These are phyloP conservation scores for Halictus rubicundus DNA, from an alignment of 1,140 invertebrate genomes.

Conservation along the genomic window DNA sequence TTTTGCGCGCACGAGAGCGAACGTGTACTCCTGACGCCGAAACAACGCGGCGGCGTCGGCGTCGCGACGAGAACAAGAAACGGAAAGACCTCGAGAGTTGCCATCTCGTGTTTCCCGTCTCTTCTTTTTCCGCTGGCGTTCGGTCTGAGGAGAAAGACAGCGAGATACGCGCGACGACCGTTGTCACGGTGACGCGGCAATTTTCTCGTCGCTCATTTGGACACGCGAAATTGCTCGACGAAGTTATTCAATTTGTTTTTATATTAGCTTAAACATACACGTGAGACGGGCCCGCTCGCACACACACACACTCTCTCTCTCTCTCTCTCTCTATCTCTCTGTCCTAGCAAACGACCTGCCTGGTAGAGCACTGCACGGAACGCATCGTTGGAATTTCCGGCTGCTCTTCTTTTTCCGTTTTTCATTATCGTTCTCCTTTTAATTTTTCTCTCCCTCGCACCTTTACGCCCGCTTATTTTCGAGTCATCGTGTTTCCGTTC, in stretches of 20 bases:
- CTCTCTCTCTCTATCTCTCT: no score
- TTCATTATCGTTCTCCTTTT: neutral
- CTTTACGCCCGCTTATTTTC: neutral
- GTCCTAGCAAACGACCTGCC: neutral
- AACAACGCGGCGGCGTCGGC: slow-evolving; percentile 11
- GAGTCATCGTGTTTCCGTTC: neutral
- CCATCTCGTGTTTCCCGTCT: neutral
- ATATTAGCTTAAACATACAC: slow-evolving; percentile 2
- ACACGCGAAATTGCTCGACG: slow-evolving; percentile 9
- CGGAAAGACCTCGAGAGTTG: slow-evolving; percentile 20
- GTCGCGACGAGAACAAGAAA: slow-evolving; percentile 14
- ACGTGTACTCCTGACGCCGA: neutral
- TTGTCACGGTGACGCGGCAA: slow-evolving; percentile 28
- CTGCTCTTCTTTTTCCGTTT: neutral
- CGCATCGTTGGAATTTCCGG: neutral
- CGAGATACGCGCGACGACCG: neutral
- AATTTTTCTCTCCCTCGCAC: neutral
- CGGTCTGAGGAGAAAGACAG: neutral
- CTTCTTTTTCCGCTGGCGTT: neutral
- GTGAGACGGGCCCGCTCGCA: neutral
- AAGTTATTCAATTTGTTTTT: slow-evolving; percentile 41
- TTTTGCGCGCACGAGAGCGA: slow-evolving; percentile 21
- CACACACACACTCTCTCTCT: no score
- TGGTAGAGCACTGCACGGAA: no score
- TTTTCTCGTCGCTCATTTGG: slow-evolving; percentile 41